Evolutionary conservation across 2,113 vertebrate genomes (phyloP), one percentile per base, ranked within the genome.

Genomic region (Sarotherodon lohbergeri): DNA sequence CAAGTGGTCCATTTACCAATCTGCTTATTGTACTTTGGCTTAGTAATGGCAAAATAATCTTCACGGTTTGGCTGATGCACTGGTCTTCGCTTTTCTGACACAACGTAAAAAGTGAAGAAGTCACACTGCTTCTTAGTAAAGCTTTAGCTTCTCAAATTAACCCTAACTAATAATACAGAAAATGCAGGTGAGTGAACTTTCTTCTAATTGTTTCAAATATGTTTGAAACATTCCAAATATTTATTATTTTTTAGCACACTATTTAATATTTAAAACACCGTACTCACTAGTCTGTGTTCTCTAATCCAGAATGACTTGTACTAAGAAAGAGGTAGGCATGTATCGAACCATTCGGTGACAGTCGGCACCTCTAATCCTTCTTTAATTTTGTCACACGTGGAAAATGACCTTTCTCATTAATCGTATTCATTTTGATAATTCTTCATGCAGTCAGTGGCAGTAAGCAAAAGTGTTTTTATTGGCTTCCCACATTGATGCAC

Each of bases 131-230:
- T 91, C 41, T 90, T 92, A 94, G 92, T 92, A 82, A 92, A 90
- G 90, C 92, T 93, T 87, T 81, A 94, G 80, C 90, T 92, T 91
- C 85, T 85, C 82, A 84, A 93, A 93, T 92, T 94, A 90, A 94
- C 80, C 52, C 52, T 1, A 87, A 94, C 94, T 92, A 94, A 95
- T 92, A 39, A 86, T 73, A 85, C 73, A 82, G 68, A 85, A 79
- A 90, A 89, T 89, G 27, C 92, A 96, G 95, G 95, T 96, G 92
- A 95, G 95, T 96, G 81, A 92, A 93, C 10, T 81, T 85, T 81
- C 82, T 73, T 83, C 57, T 91, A 73, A 46, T 27, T 11, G 68
- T 76, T 76, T 76, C 68, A 76, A 48, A 48, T 48, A 29, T 76
- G 5, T 48, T 76, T 76, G 68, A 76, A 48, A 76, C 41, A 76